phyloP scores from a whole-genome alignment of 2,888 invertebrate species.

The Athripsodes cinereus region DNA sequence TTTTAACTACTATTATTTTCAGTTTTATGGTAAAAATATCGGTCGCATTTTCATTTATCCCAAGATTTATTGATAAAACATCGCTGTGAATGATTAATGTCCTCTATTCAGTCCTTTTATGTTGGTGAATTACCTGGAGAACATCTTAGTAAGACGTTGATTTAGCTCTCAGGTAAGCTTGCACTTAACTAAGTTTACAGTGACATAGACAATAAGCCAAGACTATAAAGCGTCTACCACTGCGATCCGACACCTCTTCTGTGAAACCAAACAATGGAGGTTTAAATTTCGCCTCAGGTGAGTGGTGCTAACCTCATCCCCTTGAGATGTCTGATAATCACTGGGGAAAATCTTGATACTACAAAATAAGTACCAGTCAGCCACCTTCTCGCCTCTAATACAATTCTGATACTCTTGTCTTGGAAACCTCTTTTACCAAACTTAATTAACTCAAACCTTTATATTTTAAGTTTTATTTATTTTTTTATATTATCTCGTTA shows the following conservation, averaged over 20 bases:
- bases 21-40: too few relatives aligned
- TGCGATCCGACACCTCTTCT: slow-evolving; percentile 21
- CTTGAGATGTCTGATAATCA: slow-evolving; percentile 20
- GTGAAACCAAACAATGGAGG: slow-evolving; percentile 17
- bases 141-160: slow-evolving; percentile 22
- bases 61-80: too few relatives aligned
- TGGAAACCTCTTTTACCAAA: not conserved
- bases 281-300: slow-evolving; percentile 18
- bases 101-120: slow-evolving; percentile 2
- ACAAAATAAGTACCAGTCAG: too few relatives aligned
- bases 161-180: slow-evolving; percentile 26
- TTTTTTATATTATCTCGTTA: too few relatives aligned
- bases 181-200: slow-evolving; percentile 26
- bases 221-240: slow-evolving; percentile 25
- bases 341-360: slow-evolving; percentile 10
- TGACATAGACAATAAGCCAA: slow-evolving; percentile 26
- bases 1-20: too few relatives aligned
- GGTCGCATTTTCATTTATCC: too few relatives aligned
- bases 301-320: slow-evolving; percentile 12
- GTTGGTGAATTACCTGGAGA: slow-evolving; percentile 6
- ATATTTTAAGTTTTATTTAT: too few relatives aligned
- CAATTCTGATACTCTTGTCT: not conserved
- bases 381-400: slow-evolving; percentile 9
- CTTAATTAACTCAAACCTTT: too few relatives aligned
- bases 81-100: slow-evolving; percentile 7